A percentile compares a stretch with the other conserved stretches of the same genome.
These are phyloP conservation scores for Zosterops japonicus DNA, from an alignment of 2,113 vertebrate species.

Conservation along the genomic window DNA sequence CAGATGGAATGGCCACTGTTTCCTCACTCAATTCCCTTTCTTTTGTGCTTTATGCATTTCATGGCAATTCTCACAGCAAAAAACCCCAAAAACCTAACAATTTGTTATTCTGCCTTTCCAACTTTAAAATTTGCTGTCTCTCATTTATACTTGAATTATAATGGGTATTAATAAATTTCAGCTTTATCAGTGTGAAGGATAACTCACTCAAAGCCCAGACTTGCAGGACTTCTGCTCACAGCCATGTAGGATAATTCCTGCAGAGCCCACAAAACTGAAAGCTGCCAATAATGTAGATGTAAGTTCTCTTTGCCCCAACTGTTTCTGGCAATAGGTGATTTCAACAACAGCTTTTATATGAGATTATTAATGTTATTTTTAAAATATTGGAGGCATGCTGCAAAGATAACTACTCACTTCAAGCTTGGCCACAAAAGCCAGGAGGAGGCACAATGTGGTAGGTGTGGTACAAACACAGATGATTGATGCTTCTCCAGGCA, in stretches of 20 bases:
- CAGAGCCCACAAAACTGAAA: not conserved
- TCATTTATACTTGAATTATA: not conserved
- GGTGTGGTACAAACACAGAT: not conserved
- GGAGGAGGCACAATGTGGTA: not conserved
- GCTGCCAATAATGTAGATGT: not conserved
- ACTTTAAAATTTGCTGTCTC: not conserved
- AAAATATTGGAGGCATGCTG: not conserved
- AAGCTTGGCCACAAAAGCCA: not conserved
- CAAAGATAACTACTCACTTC: not conserved
- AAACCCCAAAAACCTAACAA: not conserved
- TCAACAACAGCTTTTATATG: not conserved
- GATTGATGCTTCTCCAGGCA: not conserved
- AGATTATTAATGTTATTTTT: not conserved
- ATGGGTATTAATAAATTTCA: not conserved
- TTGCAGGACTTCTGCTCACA: not conserved
- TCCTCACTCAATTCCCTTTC: not conserved
- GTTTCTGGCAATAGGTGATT: not conserved
- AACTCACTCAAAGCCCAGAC: not conserved
- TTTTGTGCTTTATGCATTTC: not conserved
- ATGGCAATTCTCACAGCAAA: not conserved
- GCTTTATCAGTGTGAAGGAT: not conserved
- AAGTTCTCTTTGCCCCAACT: not conserved
- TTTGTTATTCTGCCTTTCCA: not conserved
- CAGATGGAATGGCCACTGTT: not conserved
- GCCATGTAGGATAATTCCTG: not conserved